phyloP scores from a whole-genome alignment of 2,797 vertebrate species.

The Xyrichtys novacula region DNA sequence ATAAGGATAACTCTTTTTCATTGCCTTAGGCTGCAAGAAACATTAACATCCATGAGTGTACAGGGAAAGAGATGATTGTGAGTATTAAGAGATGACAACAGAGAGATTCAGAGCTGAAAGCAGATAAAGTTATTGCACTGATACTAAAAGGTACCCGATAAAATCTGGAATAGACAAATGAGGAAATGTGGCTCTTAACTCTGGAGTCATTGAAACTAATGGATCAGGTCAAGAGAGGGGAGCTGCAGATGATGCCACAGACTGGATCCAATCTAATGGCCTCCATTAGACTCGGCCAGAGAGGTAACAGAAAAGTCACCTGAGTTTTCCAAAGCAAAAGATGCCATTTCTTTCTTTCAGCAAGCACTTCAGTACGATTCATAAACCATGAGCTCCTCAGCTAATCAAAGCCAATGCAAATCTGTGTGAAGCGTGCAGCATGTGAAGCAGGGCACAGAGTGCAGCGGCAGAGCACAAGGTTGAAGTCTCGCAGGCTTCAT shows the following conservation, averaged over 20 bases:
- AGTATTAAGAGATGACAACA: background rate
- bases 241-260: conserved; percentile 28
- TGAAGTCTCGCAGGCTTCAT: conserved; percentile 28
- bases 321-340: conserved; percentile 37
- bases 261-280: conserved; percentile 44
- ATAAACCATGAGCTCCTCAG: conserved; percentile 40
- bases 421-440: conserved; percentile 25
- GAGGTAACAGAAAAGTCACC: conserved; percentile 12
- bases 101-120: conserved; percentile 5
- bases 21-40: conserved; percentile 18
- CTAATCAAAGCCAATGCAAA: conserved; percentile 45
- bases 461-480: conserved; percentile 23
- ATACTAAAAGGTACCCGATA: conserved; percentile 11
- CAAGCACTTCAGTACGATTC: conserved; percentile 10
- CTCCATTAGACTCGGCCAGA: conserved; percentile 30
- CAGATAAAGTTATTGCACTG: conserved; percentile 28
- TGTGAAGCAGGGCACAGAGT: conserved; percentile 22
- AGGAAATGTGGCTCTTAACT: conserved; percentile 52
- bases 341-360: conserved; percentile 23
- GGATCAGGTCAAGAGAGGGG: conserved; percentile 45
- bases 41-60: conserved; percentile 19
- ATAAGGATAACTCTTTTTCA: background rate
- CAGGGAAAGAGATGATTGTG: conserved; percentile 34
- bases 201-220: conserved; percentile 47
- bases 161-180: conserved; percentile 34